Evolutionary conservation across 2,888 invertebrate genomes (phyloP), one percentile per base, ranked within the genome.

Genomic region (Lasioglossum calceatum): DNA sequence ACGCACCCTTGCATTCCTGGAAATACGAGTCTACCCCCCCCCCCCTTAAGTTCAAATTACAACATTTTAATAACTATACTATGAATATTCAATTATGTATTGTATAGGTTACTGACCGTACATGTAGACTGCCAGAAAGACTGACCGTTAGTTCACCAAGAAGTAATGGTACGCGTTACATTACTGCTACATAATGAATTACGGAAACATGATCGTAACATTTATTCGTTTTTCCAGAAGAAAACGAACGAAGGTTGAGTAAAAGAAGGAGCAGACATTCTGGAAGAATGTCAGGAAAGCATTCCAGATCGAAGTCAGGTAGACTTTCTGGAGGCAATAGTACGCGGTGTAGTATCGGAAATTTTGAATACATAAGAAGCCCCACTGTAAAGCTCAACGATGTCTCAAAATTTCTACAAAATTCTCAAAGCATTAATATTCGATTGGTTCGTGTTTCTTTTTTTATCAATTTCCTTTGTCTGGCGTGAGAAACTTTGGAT

Each of bases 371-470:
- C 3, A 84, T 92, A 19, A 88, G 90, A 89, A 94, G 92, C 83
- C 94, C 94, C 12, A 90, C 92, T 71, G 94, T 95, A 19, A 89
- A 93, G 39, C 86, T 95, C 0, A 93, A 94, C 73, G 94, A 95
- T 81, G 94, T 95, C 27, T 95, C 94, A 14, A 92, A 93, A 58
- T 88, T 94, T 23, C 85, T 95, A 50, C 91, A 91, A 75, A 93
- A 94, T 87, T 93, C 93, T 36, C 95, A 93, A 73, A 92, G 88
- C 27, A 88, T 95, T 36, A 95, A 94, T 70, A 89, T 94, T 39
- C 89, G 91, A 81, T 92, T 79, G 91, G 92, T 93, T 67, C 54
- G 90, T 90, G n/a, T 39, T 61, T 70, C 44, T 16, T 16, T 44
- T 7, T 4, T 19, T n/a, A 44, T 54, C 32, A 50, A 36, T 72